A percentile compares a stretch with the other conserved stretches of the same genome.
Conservation (phyloP, 2,888 invertebrate species). For the Microctonus aethiopoides region DNA sequence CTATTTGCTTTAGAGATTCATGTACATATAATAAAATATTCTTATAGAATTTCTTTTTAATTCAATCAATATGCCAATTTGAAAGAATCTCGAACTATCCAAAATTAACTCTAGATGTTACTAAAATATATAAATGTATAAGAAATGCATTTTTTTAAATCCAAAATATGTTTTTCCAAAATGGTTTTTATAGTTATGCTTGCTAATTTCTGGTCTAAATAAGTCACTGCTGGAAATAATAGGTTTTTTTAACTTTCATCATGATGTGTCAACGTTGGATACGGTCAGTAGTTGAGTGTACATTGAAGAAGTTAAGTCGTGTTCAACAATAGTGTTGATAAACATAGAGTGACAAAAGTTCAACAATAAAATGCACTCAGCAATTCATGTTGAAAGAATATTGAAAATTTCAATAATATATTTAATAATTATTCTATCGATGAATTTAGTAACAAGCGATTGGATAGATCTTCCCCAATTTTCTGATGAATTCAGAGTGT, state of each 20-base stretch:
- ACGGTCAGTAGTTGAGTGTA: constrained; percentile 41
- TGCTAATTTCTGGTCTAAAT: background rate
- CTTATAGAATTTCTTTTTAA: no score
- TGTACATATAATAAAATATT: no score
- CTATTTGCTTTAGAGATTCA: background rate
- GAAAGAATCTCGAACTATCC: no score
- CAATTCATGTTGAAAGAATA: constrained; percentile 32
- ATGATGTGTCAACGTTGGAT: constrained; percentile 32
- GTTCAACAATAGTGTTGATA: constrained; percentile 17
- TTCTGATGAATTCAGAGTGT: constrained; percentile 57
- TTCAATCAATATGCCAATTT: no score
- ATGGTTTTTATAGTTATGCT: background rate
- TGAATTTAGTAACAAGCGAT: constrained; percentile 44
- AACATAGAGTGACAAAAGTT: background rate
- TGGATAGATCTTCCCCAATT: constrained; percentile 65
- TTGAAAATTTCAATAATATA: constrained; percentile 3
- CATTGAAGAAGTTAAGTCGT: constrained; percentile 5
- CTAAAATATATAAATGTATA: background rate
- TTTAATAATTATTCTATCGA: constrained; percentile 31
- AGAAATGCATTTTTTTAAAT: constrained; percentile 19
- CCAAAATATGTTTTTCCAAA: background rate
- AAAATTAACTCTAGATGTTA: background rate
- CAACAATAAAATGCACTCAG: constrained; percentile 19
- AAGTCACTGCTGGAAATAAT: constrained; percentile 59
- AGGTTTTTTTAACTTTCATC: constrained; percentile 44